A percentile compares a stretch with the other conserved stretches of the same genome.
phyloP scores from a whole-genome alignment of 2,113 vertebrate species.

The Eublepharis macularius region DNA sequence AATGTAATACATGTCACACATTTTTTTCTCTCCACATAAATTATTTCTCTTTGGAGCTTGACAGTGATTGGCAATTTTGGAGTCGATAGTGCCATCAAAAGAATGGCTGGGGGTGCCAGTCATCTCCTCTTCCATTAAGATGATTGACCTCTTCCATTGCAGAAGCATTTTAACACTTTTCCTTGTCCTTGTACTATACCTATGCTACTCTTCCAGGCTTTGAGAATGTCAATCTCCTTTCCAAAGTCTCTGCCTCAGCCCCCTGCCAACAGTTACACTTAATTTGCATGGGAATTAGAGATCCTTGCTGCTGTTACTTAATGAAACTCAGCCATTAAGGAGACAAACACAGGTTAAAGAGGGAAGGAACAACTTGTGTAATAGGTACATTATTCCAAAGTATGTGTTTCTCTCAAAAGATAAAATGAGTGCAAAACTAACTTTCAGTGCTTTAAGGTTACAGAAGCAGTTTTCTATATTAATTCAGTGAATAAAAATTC shows the following conservation, averaged over 20 bases:
- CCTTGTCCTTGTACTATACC: background rate
- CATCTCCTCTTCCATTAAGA: background rate
- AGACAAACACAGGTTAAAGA: background rate
- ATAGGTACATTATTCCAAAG: background rate
- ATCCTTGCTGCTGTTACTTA: background rate
- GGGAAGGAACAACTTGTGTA: background rate
- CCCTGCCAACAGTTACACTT: background rate
- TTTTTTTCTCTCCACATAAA: background rate
- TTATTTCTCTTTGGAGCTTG: background rate
- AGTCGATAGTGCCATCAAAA: background rate
- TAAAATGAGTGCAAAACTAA: background rate
- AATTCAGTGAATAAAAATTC: background rate
- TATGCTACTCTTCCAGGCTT: background rate
- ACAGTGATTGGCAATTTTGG: background rate
- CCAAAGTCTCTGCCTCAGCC: background rate
- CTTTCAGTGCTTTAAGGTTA: background rate
- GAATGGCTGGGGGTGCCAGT: background rate
- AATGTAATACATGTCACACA: background rate
- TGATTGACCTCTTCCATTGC: background rate
- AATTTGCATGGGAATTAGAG: slow-evolving; percentile 2
- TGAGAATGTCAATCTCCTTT: background rate
- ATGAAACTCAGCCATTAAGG: background rate
- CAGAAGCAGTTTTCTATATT: background rate
- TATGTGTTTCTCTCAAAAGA: background rate
- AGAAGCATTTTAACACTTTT: background rate